Evolutionary conservation across 2,888 invertebrate species (phyloP), one percentile per base, ranked within the genome.

Genomic region (Coenonympha arcania): DNA sequence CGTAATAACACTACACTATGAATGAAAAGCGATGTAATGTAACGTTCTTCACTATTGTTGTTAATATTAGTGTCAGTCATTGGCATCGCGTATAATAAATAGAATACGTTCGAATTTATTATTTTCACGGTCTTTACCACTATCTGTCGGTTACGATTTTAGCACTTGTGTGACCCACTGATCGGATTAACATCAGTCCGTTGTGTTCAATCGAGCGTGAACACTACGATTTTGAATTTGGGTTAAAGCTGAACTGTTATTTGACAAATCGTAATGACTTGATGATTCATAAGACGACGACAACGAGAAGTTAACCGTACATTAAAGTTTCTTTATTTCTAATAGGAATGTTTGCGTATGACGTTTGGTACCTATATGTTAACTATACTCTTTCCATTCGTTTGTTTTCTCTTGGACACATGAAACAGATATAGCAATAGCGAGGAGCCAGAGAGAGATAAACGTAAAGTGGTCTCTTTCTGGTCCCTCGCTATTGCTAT

Each of bases 121-220:
- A 26, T 37, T 52, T 52, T 52, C 50, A 50, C 50, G 52, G 41
- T 49, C 34, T 31, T 40, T 40, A 39, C 31, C 30, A 33, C 31
- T 31, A 31, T 42, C 42, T 3, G 43, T 6, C 41, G 41, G 19
- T 30, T 30, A 43, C 43, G 43, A 43, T 43, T 43, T 31, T 8
- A 22, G 33, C 36, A 26, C 44, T 44, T 24, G 44, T 44, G 34
- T 44, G 44, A 44, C 44, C 44, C 8, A 44, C 34, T 44, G 44
- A 33, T 44, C 44, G 44, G 16, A 34, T 24, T 34, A 22, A 8
- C 24, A 16, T 34, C 11, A 24, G 34, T 9, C n/a, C 42, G 36
- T 9, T 30, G n/a, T 24, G 20, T 8, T 31, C 24, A 6, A 33
- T 53, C 30, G 46, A 46, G 50, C 42, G 50, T 43, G 53, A 50